phyloP scores from a whole-genome alignment of 2,888 invertebrate genomes.

The Luperina testacea region DNA sequence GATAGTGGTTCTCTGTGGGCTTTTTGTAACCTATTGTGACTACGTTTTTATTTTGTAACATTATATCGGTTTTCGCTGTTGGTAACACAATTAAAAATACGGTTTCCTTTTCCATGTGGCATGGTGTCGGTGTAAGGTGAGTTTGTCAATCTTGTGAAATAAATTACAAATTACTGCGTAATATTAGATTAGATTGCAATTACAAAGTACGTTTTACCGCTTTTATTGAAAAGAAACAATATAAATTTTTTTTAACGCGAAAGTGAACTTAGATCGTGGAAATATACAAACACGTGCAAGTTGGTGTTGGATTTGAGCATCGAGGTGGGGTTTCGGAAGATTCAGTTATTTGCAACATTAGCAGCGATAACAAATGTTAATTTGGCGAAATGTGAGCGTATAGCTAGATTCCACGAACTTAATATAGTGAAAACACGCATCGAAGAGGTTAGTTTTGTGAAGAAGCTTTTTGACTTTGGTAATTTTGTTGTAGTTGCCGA shows the following conservation, averaged over 20 bases:
- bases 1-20: neutral
- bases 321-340: constrained; percentile 41
- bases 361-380: neutral
- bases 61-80: constrained; percentile 32
- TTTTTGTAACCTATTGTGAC: too few species aligned
- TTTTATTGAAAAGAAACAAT: constrained; percentile 20
- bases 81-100: constrained; percentile 25
- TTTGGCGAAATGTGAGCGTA: neutral
- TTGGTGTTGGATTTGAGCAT: constrained; percentile 33
- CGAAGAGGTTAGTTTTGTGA: constrained; percentile 59
- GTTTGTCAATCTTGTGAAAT: constrained; percentile 75
- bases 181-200: constrained; percentile 53
- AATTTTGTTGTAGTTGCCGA: constrained; percentile 90
- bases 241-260: constrained; percentile 8
- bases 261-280: constrained; percentile 28
- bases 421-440: constrained; percentile 32
- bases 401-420: neutral
- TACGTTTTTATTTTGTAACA: constrained; percentile 13
- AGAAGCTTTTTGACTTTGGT: constrained; percentile 73
- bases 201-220: constrained; percentile 30
- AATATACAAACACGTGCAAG: constrained; percentile 57
- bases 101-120: constrained; percentile 87
- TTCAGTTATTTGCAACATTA: constrained; percentile 3
- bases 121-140: constrained; percentile 90
- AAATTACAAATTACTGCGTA: constrained; percentile 69